phyloP scores from a whole-genome alignment of 2,797 vertebrate genomes.

The Phoebastria nigripes region DNA sequence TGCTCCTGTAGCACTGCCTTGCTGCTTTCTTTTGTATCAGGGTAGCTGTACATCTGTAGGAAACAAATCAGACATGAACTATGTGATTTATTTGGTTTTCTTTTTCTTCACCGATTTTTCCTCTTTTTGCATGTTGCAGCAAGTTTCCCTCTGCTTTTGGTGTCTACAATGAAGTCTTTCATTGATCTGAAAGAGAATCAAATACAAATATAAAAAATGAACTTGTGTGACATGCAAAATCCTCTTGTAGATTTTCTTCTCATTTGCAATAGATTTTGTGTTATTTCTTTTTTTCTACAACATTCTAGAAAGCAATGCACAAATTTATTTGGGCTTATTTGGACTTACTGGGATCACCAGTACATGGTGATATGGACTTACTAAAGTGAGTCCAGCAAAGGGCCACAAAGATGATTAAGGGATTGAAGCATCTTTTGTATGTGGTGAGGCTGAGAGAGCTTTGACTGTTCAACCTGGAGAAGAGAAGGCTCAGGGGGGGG shows the following conservation, averaged over 20 bases:
- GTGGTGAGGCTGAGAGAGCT: background rate
- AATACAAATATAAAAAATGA: background rate
- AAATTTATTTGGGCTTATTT: background rate
- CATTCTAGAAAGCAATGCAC: background rate
- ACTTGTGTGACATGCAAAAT: background rate
- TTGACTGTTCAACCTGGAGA: background rate
- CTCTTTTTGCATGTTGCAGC: background rate
- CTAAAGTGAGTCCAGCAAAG: background rate
- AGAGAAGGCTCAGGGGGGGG: background rate
- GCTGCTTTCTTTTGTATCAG: background rate
- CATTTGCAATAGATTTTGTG: background rate
- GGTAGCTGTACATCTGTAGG: background rate
- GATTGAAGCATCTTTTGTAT: background rate
- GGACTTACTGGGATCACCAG: background rate
- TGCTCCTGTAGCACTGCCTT: background rate
- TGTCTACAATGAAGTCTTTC: background rate
- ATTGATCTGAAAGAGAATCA: background rate
- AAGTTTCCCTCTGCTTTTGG: background rate
- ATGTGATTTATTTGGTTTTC: background rate
- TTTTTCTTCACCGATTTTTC: background rate
- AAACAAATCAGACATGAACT: background rate
- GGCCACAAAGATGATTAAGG: background rate
- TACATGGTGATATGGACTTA: background rate
- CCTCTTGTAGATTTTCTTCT: background rate
- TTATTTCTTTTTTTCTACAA: background rate